Evolutionary conservation across 2,113 vertebrate genomes (phyloP).

Genomic region (Gyps fulvus): DNA sequence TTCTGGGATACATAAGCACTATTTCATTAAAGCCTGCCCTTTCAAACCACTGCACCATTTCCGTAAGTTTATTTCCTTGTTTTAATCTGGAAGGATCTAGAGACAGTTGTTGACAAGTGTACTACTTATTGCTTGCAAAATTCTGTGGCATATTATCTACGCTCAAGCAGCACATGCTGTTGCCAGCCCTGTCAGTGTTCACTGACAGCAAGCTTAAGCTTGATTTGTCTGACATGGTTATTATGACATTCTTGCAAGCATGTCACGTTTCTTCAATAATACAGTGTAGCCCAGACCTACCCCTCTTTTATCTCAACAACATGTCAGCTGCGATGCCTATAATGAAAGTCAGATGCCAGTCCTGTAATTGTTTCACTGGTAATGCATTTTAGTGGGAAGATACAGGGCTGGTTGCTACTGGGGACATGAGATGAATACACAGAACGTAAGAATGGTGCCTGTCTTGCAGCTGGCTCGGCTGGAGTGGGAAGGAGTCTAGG

Average conservation of each 20-base stretch:
- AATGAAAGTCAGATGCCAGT: background rate
- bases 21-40: background rate
- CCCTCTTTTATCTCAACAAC: background rate
- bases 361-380: background rate
- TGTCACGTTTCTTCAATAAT: background rate
- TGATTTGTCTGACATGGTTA: background rate
- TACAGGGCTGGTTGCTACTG: background rate
- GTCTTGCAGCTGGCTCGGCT: background rate
- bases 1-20: background rate
- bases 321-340: background rate
- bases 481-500: background rate
- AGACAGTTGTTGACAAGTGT: background rate
- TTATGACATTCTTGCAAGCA: background rate
- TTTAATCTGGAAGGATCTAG: background rate
- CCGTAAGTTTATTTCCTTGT: background rate
- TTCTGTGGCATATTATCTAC: accelerated
- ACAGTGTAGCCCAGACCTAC: background rate
- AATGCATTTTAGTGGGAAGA: background rate
- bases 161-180: background rate
- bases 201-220: background rate
- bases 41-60: background rate
- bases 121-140: background rate
- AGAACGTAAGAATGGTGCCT: background rate
- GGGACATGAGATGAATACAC: background rate
- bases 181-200: background rate